These are phyloP conservation scores for Holocentrus rufus DNA, from an alignment of 2,797 vertebrate species.

Conservation along the genomic window DNA sequence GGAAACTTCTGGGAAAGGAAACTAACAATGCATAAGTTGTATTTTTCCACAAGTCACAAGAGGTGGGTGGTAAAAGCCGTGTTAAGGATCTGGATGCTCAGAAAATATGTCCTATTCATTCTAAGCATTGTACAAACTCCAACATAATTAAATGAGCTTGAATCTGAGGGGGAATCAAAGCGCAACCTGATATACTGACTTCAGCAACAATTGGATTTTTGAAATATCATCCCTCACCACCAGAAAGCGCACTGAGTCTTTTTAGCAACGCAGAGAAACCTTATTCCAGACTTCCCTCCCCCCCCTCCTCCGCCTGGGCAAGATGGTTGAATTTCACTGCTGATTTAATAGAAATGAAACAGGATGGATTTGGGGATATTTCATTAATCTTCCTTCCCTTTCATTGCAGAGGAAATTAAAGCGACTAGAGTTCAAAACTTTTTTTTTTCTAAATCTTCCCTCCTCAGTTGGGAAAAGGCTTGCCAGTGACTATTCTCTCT, in stretches of 20 bases:
- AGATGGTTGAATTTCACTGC: slow-evolving; percentile 91
- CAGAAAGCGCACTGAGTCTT: slow-evolving; percentile 61
- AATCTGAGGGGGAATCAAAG: slow-evolving; percentile 61
- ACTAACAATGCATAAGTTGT: not conserved
- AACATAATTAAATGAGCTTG: slow-evolving; percentile 63
- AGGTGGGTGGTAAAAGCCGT: not conserved
- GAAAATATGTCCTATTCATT: slow-evolving; percentile 53
- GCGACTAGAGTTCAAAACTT: slow-evolving; percentile 87
- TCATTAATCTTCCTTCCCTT: slow-evolving; percentile 97
- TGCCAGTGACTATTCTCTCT: slow-evolving; percentile 85
- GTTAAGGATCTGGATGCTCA: not conserved
- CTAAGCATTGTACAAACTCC: slow-evolving; percentile 52
- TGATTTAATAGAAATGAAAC: slow-evolving; percentile 98
- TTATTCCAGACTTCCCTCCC: slow-evolving; percentile 76
- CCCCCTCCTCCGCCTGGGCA: slow-evolving; percentile 74
- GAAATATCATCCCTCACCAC: slow-evolving; percentile 68
- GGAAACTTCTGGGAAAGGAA: not conserved
- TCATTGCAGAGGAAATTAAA: slow-evolving; percentile 95
- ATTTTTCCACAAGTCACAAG: slow-evolving; percentile 11
- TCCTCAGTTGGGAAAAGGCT: slow-evolving; percentile 81
- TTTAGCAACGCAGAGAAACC: slow-evolving; percentile 83
- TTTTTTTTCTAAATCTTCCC: slow-evolving; percentile 45
- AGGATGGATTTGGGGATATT: slow-evolving; percentile 99
- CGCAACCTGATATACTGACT: slow-evolving; percentile 68
- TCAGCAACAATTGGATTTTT: slow-evolving; percentile 71